Base-by-base conservation (phyloP, 35 echinoderm and acorn worm species). In the Patiria miniata region DNA sequence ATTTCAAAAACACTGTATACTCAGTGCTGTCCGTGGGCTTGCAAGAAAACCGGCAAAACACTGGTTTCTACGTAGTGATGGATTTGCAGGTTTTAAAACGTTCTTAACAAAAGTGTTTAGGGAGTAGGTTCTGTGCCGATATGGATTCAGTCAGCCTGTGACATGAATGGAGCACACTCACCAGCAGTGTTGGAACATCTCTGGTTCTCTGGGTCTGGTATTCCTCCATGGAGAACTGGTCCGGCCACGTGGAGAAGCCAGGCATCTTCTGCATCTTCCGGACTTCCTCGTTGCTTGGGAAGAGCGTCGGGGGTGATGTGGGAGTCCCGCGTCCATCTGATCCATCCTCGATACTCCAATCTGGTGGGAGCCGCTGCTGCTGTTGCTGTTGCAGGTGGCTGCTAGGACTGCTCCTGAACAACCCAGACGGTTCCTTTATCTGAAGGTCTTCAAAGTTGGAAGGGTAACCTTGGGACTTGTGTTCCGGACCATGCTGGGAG, bases 391-490 rank as follows among this genome's bases (percentile, higher is more conserved):
- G 28, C 79, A 82, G 87, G 40, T 18, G 73, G 16, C 53, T 65
- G 85, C 15, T 59, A 34, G 79, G 83, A 52, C 59, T 83, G 61
- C 88, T 90, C 79, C 50, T 83, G 88, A 15, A 90, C 42, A 16
- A 90, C 39, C 37, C 50, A 29, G 39, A 51, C 40, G 16, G 78
- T 15, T 80, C 39, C 22, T 10, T 77, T 73, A 36, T 57, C 77
- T 36, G 79, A 77, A 22, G 44, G 54, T 36, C 60, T 83, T 80
- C 61, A 0, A 44, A 83, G 51, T 21, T 65, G 79, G 18, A 51
- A 5, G 55, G 82, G 88, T 30, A 81, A 83, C 40, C 68, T 19
- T 42, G 54, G 88, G 65, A 76, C 65, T 32, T 80, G 39, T 83
- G 51, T 58, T 40, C 69, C 37, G 36, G 51, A 28, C 18, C 28